Evolutionary conservation across 2,888 invertebrate species (phyloP).

Genomic region (Lapara coniferarum): DNA sequence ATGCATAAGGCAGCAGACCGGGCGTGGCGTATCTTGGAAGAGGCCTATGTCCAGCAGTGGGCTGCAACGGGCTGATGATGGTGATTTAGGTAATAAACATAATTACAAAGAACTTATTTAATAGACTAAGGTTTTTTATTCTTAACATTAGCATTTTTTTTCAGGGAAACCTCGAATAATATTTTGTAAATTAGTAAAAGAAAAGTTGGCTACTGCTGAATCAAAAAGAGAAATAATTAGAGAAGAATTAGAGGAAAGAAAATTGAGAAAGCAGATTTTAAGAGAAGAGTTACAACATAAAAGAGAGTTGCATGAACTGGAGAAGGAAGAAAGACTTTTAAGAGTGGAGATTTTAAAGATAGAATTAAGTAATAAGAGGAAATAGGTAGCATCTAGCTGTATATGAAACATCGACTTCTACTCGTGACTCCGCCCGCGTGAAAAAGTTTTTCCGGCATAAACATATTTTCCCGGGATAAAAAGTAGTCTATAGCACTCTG

Average conservation of each 20-base stretch:
- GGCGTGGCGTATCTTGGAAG: too few species aligned
- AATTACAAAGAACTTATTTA: too few species aligned
- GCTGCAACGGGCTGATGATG: too few species aligned
- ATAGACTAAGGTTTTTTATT: too few species aligned
- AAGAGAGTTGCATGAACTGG: background rate
- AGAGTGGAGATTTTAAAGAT: background rate
- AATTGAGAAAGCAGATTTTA: background rate
- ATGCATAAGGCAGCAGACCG: too few species aligned
- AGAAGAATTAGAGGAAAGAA: background rate
- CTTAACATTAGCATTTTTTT: background rate
- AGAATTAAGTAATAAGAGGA: background rate
- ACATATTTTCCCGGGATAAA: too few species aligned
- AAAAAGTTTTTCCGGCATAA: too few species aligned
- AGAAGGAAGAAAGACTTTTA: background rate
- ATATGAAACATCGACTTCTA: background rate
- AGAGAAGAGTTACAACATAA: background rate
- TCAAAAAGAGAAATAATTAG: background rate
- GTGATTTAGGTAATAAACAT: too few species aligned
- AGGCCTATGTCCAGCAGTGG: too few species aligned
- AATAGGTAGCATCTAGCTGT: background rate
- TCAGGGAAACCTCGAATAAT: background rate
- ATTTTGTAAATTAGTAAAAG: background rate
- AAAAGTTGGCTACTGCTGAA: background rate
- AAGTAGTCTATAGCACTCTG: too few species aligned
- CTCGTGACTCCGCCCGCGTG: too few species aligned